Conservation (phyloP, 2,888 invertebrate species). For the Ochropleura plecta region DNA sequence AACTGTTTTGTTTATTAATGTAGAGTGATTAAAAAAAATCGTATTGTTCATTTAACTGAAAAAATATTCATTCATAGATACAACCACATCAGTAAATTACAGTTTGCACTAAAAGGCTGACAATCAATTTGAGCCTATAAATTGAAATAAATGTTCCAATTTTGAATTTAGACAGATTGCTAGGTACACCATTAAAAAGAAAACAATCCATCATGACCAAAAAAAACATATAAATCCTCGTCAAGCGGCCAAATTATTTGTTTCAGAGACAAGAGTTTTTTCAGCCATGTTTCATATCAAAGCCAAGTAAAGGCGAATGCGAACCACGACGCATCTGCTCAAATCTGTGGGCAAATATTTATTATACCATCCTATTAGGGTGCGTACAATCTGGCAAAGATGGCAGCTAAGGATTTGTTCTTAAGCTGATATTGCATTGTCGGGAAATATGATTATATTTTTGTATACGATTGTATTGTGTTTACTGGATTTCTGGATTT, state of each 20-base stretch:
- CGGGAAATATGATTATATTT: constrained; percentile 55
- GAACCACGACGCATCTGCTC: constrained; percentile 80
- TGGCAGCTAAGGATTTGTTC: constrained; percentile 57
- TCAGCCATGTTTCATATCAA: constrained; percentile 69
- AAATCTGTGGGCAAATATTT: constrained; percentile 83
- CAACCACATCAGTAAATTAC: no score
- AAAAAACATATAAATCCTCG: constrained; percentile 5
- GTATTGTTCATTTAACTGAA: no score
- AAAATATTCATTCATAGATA: no score
- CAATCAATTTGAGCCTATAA: not conserved
- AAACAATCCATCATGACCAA: not conserved
- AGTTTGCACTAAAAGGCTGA: no score
- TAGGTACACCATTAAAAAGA: not conserved
- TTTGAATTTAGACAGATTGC: not conserved
- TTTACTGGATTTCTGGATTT: constrained; percentile 42
- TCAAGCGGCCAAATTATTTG: constrained; percentile 58
- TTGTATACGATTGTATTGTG: constrained; percentile 40
- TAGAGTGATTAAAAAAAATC: no score
- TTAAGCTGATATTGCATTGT: constrained; percentile 63
- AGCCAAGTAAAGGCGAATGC: constrained; percentile 64
- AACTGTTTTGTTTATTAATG: no score
- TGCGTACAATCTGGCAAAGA: constrained; percentile 62
- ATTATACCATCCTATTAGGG: constrained; percentile 70
- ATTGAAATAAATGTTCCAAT: not conserved
- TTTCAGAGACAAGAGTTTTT: constrained; percentile 65